Conservation (phyloP, 2,797 vertebrate genomes). For the Manis pentadactyla region DNA sequence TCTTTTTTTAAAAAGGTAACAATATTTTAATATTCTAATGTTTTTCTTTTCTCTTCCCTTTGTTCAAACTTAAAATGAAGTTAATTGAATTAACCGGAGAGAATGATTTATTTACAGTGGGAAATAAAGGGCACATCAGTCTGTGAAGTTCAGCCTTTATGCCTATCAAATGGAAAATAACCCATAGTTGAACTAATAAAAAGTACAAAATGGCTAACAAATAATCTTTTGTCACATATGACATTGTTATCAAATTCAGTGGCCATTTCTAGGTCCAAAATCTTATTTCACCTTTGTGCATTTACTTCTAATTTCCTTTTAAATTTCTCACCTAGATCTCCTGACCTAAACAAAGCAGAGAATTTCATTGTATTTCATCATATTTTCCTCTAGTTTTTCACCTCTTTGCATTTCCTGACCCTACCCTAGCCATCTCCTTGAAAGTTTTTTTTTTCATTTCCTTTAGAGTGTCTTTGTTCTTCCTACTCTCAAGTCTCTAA, state of each 20-base stretch:
- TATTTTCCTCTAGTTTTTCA: neutral
- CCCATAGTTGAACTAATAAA: constrained; percentile 7
- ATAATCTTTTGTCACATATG: neutral
- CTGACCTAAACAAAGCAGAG: neutral
- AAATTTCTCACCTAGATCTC: neutral
- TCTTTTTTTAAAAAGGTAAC: constrained; percentile 37
- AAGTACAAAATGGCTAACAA: constrained; percentile 30
- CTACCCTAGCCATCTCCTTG: neutral
- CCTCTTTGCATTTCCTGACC: neutral
- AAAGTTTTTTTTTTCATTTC: neutral
- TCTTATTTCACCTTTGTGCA: neutral
- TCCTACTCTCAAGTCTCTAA: neutral
- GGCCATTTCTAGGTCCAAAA: neutral
- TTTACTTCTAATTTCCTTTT: constrained; percentile 38
- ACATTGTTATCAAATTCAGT: constrained; percentile 42
- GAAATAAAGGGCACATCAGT: constrained; percentile 26
- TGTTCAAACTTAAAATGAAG: constrained; percentile 55
- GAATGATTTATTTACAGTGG: constrained; percentile 40
- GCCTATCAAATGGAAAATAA: constrained; percentile 16
- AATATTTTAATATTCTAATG: constrained; percentile 22
- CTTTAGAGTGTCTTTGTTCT: neutral
- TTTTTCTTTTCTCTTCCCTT: constrained; percentile 31
- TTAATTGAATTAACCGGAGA: constrained; percentile 32
- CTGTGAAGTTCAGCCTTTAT: neutral
- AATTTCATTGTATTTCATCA: neutral